Evolutionary conservation across 2,797 vertebrate genomes (phyloP).

Genomic region (Danio aesculapii): DNA sequence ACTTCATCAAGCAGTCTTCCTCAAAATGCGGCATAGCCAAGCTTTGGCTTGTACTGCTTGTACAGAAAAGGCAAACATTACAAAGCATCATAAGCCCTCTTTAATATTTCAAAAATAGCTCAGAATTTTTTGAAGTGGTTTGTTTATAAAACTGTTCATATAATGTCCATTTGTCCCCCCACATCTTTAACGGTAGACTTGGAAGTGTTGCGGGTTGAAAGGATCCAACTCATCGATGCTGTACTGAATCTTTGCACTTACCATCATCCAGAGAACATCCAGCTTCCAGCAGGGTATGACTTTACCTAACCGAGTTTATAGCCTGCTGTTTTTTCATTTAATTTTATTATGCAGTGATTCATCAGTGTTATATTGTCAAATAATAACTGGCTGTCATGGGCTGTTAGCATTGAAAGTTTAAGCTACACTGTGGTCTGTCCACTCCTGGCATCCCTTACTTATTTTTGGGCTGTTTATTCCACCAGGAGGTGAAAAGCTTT

Average conservation of each 20-base stretch:
- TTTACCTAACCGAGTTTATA: constrained; percentile 31
- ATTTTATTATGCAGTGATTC: constrained; percentile 25
- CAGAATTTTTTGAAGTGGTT: neutral
- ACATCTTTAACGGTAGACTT: constrained; percentile 80
- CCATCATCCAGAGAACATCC: constrained; percentile 98
- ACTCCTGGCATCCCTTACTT: neutral
- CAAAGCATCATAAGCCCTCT: no score
- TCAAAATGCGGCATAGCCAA: no score
- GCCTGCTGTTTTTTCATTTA: constrained; percentile 10
- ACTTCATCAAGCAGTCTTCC: no score
- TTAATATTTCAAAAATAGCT: neutral
- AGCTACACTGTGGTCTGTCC: constrained; percentile 24
- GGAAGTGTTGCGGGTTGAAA: constrained; percentile 93
- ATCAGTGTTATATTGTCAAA: constrained; percentile 23
- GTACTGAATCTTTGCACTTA: constrained; percentile 98
- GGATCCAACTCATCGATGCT: constrained; percentile 95
- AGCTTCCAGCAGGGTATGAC: constrained; percentile 92
- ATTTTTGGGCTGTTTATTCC: constrained; percentile 16
- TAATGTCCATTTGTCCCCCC: neutral
- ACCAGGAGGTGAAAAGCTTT: constrained; percentile 51
- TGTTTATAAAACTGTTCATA: neutral
- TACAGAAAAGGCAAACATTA: no score
- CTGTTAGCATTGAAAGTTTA: constrained; percentile 6
- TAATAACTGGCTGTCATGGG: constrained; percentile 18
- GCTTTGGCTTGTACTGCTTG: no score